A percentile compares a stretch with the other conserved stretches of the same genome.
phyloP scores from a whole-genome alignment of 1,140 invertebrate species.

The Diplogasteroides magnus region DNA sequence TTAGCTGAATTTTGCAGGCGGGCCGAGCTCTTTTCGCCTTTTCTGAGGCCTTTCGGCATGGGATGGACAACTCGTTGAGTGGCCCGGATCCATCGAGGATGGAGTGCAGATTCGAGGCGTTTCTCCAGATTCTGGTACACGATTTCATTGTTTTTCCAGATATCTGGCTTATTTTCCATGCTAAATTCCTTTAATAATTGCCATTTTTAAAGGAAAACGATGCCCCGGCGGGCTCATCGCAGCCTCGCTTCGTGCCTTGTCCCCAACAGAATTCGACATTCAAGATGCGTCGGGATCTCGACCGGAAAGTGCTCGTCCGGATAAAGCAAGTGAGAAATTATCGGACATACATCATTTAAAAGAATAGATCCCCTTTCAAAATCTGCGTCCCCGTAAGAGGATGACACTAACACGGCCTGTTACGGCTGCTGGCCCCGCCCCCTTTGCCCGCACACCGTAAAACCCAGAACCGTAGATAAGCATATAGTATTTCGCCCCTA shows the following conservation, averaged over 20 bases:
- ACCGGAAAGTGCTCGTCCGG: conserved; percentile 84
- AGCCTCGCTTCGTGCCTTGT: conserved; percentile 67
- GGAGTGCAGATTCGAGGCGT: conserved; percentile 70
- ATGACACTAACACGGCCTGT: neutral
- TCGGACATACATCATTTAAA: neutral
- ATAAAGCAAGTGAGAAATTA: conserved; percentile 69
- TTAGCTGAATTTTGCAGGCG: conserved; percentile 60
- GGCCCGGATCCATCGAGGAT: conserved; percentile 46
- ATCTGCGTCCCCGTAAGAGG: neutral
- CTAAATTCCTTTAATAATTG: conserved; percentile 44
- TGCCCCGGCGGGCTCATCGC: conserved; percentile 11
- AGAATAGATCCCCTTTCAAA: neutral
- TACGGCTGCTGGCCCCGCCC: neutral
- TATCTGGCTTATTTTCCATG: neutral
- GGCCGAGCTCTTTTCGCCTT: conserved; percentile 74
- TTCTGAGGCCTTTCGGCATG: conserved; percentile 74
- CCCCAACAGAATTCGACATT: conserved; percentile 84
- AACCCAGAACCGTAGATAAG: too few relatives aligned
- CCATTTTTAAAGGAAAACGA: conserved; percentile 64
- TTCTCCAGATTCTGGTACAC: conserved; percentile 75
- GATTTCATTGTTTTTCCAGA: neutral
- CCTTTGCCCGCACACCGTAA: too few relatives aligned
- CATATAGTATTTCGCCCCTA: too few relatives aligned
- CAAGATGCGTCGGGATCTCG: conserved; percentile 79
- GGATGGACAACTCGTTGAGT: conserved; percentile 58